Percentiles rank a stretch among this genome's conserved stretches.
Conservation (phyloP, 2,888 invertebrate genomes). For the Trachelus stipa region DNA sequence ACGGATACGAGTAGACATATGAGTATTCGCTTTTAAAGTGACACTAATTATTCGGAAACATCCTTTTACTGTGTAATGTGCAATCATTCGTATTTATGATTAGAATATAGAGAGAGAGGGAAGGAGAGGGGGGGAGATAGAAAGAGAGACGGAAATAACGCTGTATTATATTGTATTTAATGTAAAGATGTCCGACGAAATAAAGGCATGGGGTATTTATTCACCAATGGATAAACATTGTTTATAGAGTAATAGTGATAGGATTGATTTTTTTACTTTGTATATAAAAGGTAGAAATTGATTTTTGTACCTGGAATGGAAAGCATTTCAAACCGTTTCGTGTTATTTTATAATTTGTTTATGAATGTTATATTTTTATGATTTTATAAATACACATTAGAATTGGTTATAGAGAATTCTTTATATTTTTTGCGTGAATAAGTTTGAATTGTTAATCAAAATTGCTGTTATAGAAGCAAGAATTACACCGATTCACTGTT, state of each 20-base stretch:
- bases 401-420: neutral
- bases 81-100: constrained; percentile 55
- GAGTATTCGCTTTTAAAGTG: constrained; percentile 6
- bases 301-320: neutral
- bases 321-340: neutral
- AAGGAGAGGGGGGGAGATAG: constrained; percentile 7
- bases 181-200: constrained; percentile 53
- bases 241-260: neutral
- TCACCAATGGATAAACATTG: constrained; percentile 36
- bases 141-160: constrained; percentile 25
- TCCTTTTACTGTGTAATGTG: constrained; percentile 53
- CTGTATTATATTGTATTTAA: constrained; percentile 61
- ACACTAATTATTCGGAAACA: constrained; percentile 22
- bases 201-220: constrained; percentile 63
- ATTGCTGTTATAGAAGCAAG: neutral
- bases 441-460: too few relatives aligned
- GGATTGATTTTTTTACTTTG: neutral
- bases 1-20: neutral
- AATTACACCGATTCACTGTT: neutral
- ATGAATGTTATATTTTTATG: neutral
- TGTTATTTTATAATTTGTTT: neutral
- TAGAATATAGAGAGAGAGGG: constrained; percentile 23
- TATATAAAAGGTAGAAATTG: neutral
- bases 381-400: neutral
- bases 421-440: neutral